These are phyloP conservation scores for cat (Felis catus) DNA, from an alignment of 2,113 vertebrate species.

Conservation along the genomic window F.catus_Fca126_mat1.0 CM031412.1:124290001-124290500, in stretches of 20 bases:
- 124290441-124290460: background rate
- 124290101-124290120: too few species aligned
- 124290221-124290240: too few species aligned
- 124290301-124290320: background rate
- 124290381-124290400: background rate
- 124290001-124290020: background rate
- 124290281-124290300: background rate
- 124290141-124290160: too few species aligned
- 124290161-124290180: too few species aligned
- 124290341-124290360: constrained; percentile 20
- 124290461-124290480: constrained; percentile 21
- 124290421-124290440: background rate
- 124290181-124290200: too few species aligned
- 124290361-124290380: background rate
- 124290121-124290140: too few species aligned
- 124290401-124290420: constrained; percentile 38
- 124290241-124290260: too few species aligned
- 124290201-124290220: too few species aligned
- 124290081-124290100: background rate
- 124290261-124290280: too few species aligned
- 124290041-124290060: background rate
- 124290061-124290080: background rate
- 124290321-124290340: background rate
- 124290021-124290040: background rate
- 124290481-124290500: background rate